phyloP scores from a whole-genome alignment of 2,113 vertebrate genomes.

The Chroicocephalus ridibundus region DNA sequence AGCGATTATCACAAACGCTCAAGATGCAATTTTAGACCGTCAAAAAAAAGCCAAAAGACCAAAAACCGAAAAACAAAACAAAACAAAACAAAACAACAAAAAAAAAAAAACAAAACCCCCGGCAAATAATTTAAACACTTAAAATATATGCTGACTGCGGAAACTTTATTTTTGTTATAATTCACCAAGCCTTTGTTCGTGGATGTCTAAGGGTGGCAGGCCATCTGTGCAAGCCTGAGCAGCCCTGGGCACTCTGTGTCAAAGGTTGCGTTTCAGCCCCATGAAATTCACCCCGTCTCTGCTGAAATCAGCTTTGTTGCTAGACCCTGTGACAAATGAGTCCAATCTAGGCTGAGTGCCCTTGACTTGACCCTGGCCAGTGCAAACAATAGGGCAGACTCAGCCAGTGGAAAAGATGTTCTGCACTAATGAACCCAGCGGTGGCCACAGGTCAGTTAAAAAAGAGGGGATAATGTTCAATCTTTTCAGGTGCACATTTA shows the following conservation, averaged over 20 bases:
- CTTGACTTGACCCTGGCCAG: slow-evolving; percentile 99
- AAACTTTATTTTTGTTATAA: slow-evolving; percentile 83
- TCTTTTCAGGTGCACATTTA: slow-evolving; percentile 98
- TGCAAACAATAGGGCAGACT: slow-evolving; percentile 97
- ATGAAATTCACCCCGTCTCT: slow-evolving; percentile 87
- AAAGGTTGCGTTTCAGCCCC: slow-evolving; percentile 89
- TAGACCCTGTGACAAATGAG: slow-evolving; percentile 99
- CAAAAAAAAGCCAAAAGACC: slow-evolving; percentile 60
- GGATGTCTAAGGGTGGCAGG: slow-evolving; percentile 78
- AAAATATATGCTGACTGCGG: slow-evolving; percentile 84
- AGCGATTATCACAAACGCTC: slow-evolving; percentile 86
- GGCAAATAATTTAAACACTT: slow-evolving; percentile 81
- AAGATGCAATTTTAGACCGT: slow-evolving; percentile 86
- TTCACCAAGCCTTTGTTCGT: slow-evolving; percentile 83
- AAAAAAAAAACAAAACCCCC: not conserved
- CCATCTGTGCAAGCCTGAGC: slow-evolving; percentile 85
- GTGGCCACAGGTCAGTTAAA: slow-evolving; percentile 89
- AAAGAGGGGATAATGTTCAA: slow-evolving; percentile 87
- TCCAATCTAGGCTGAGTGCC: slow-evolving; percentile 98
- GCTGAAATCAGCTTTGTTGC: slow-evolving; percentile 95
- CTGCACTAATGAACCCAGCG: slow-evolving; percentile 98
- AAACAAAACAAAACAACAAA: not conserved
- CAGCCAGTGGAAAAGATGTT: slow-evolving; percentile 99
- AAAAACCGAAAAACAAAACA: not conserved
- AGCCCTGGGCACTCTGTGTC: slow-evolving; percentile 86